Evolutionary conservation across 2,888 invertebrate genomes (phyloP).

Genomic region (Griposia aprilina): DNA sequence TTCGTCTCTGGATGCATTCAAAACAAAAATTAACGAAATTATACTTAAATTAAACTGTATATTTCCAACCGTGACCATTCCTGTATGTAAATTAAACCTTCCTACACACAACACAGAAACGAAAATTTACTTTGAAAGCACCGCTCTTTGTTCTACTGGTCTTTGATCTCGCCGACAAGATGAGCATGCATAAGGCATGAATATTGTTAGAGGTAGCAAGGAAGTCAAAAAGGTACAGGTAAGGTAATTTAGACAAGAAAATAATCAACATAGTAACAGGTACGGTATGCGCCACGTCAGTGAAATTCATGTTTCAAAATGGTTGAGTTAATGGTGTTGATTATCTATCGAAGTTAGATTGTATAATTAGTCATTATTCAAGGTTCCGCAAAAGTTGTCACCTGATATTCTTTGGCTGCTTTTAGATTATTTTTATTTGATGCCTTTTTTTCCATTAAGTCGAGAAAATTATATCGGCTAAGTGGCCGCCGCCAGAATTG

Average conservation of each 20-base stretch:
- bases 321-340: too few species aligned
- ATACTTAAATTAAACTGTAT: too few species aligned
- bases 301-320: too few species aligned
- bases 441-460: too few species aligned
- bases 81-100: constrained; percentile 1
- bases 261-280: background rate
- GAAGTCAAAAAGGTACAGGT: background rate
- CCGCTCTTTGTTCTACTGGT: constrained; percentile 19
- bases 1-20: background rate
- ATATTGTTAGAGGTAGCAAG: constrained; percentile 23
- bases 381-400: too few species aligned
- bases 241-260: background rate
- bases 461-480: too few species aligned
- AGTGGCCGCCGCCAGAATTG: too few species aligned
- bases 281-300: background rate
- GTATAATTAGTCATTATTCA: too few species aligned
- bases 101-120: background rate
- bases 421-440: too few species aligned
- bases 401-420: too few species aligned
- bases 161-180: constrained; percentile 41
- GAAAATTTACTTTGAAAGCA: constrained; percentile 23
- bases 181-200: background rate
- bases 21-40: background rate
- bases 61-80: too few species aligned
- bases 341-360: too few species aligned